phyloP scores from a whole-genome alignment of 2,888 invertebrate genomes.

The Philereme vetulata region DNA sequence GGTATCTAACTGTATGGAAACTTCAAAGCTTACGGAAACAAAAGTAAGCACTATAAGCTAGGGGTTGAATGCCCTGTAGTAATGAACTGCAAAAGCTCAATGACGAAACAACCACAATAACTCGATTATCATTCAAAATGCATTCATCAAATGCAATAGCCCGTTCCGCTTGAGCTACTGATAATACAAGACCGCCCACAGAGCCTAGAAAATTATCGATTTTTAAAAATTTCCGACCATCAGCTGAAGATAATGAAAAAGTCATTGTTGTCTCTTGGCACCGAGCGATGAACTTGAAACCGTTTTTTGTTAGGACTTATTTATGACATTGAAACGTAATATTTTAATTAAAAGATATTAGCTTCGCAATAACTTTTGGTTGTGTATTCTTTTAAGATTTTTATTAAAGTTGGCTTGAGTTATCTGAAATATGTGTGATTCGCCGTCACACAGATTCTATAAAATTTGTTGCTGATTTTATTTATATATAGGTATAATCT shows the following conservation, averaged over 20 bases:
- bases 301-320: slow-evolving; percentile 36
- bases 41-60: too few relatives aligned
- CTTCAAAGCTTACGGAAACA: too few relatives aligned
- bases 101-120: slow-evolving; percentile 14
- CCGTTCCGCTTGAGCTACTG: slow-evolving; percentile 32
- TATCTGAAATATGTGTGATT: slow-evolving; percentile 8
- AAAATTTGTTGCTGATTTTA: neutral
- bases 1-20: too few relatives aligned
- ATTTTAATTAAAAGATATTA: slow-evolving; percentile 30
- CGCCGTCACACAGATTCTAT: neutral
- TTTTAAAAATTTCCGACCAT: slow-evolving; percentile 55
- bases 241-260: slow-evolving; percentile 61
- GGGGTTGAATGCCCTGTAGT: neutral
- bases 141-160: slow-evolving; percentile 26
- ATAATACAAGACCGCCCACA: slow-evolving; percentile 36
- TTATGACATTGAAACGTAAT: slow-evolving; percentile 30
- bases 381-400: slow-evolving; percentile 13
- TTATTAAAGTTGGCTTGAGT: slow-evolving; percentile 2
- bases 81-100: slow-evolving; percentile 24
- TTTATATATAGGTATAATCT: too few relatives aligned
- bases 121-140: slow-evolving; percentile 24
- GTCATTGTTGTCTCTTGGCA: slow-evolving; percentile 47
- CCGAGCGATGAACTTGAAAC: slow-evolving; percentile 38
- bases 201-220: slow-evolving; percentile 43
- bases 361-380: slow-evolving; percentile 20